Evolutionary conservation across 1,140 invertebrate species (phyloP).

Genomic region (Drosophila teissieri): DNA sequence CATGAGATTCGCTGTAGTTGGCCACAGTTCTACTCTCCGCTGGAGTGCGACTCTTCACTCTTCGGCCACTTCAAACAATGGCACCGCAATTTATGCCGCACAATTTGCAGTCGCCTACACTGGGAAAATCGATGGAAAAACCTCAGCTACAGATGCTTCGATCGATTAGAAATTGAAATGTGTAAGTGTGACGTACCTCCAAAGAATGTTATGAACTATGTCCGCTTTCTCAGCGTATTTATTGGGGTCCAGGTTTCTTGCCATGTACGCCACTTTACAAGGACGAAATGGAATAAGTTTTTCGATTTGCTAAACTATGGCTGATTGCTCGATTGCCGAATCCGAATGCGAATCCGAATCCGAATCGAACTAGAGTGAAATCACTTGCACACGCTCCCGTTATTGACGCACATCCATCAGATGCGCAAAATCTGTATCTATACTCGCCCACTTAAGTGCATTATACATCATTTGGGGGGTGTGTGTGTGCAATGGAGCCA

Average conservation of each 20-base stretch:
- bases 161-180: not conserved
- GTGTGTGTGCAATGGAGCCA: conserved; percentile 13
- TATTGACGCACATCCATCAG: conserved; percentile 66
- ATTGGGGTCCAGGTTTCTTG: not conserved
- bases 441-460: conserved; percentile 57
- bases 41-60: conserved; percentile 10
- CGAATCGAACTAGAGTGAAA: conserved; percentile 54
- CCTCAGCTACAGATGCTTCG: not conserved
- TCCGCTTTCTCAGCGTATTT: too few species aligned
- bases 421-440: conserved; percentile 20
- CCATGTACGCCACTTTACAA: conserved; percentile 5
- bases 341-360: conserved; percentile 12
- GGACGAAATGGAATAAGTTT: conserved; percentile 29
- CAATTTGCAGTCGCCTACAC: conserved; percentile 49
- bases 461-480: conserved; percentile 40
- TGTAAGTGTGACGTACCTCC: too few species aligned
- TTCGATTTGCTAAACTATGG: conserved; percentile 63
- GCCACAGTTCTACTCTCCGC: conserved; percentile 7
- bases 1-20: conserved; percentile 52
- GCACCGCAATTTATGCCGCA: conserved; percentile 61
- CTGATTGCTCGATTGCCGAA: conserved; percentile 43
- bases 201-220: not conserved
- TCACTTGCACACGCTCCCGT: conserved; percentile 48
- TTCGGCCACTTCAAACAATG: conserved; percentile 52
- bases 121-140: not conserved